Percentiles rank a stretch among this genome's conserved stretches.
phyloP scores from a whole-genome alignment of 2,113 vertebrate species.

The Oreochromis aureus region DNA sequence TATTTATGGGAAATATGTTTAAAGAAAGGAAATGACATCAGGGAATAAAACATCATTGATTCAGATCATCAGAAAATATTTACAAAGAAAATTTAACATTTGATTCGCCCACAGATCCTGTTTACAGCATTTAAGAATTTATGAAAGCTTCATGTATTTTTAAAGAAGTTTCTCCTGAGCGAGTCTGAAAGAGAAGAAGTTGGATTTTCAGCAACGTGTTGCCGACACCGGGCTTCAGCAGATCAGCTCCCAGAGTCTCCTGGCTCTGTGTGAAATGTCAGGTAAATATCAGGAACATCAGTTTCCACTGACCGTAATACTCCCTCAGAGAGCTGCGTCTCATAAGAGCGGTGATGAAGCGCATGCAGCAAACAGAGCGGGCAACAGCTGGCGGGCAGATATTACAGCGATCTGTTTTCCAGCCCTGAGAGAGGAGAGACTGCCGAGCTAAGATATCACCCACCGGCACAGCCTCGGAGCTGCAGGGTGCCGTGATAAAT shows the following conservation, averaged over 20 bases:
- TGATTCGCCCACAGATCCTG: background rate
- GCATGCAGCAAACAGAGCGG: background rate
- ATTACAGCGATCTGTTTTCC: slow-evolving; percentile 12
- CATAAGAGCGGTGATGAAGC: background rate
- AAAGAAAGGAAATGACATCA: background rate
- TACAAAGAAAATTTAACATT: background rate
- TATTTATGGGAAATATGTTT: background rate
- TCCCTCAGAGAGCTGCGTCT: background rate
- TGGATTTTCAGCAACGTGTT: background rate
- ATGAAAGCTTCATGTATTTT: background rate
- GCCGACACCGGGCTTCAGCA: background rate
- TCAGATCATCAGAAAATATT: background rate
- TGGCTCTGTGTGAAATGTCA: slow-evolving; percentile 16
- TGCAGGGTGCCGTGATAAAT: background rate
- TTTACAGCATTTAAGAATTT: background rate
- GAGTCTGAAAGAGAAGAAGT: background rate
- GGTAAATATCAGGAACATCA: slow-evolving; percentile 26
- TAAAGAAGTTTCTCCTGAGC: background rate
- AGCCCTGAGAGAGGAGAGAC: background rate
- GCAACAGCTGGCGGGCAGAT: slow-evolving; percentile 17
- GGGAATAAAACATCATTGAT: background rate
- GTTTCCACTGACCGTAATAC: background rate
- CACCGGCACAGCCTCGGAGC: background rate
- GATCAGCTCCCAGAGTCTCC: background rate
- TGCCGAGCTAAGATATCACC: background rate